These are phyloP conservation scores for Athalia circularis DNA, from an alignment of 2,888 invertebrate genomes.

Conservation along the genomic window DNA sequence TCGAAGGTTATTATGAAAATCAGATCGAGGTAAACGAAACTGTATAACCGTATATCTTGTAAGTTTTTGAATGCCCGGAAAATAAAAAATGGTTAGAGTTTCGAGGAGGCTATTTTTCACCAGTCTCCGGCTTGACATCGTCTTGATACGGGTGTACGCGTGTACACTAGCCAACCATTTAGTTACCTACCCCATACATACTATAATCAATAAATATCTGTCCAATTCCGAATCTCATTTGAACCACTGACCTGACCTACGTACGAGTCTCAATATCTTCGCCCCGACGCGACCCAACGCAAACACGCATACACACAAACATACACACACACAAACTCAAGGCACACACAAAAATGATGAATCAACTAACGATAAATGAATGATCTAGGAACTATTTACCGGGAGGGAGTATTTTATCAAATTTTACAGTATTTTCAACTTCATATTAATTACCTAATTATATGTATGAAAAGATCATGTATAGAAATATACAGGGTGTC, in stretches of 20 bases:
- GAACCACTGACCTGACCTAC: slow-evolving; percentile 19
- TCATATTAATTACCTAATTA: slow-evolving; percentile 70
- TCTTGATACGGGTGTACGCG: too few relatives aligned
- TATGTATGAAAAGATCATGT: slow-evolving; percentile 52
- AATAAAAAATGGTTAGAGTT: too few relatives aligned
- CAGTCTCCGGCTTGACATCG: too few relatives aligned
- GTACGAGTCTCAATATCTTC: slow-evolving; percentile 48
- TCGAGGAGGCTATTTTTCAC: too few relatives aligned
- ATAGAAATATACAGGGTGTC: slow-evolving; percentile 69
- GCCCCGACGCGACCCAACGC: not conserved
- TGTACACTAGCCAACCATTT: too few relatives aligned
- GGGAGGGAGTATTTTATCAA: slow-evolving; percentile 71
- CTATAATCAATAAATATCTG: not conserved
- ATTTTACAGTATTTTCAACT: slow-evolving; percentile 73
- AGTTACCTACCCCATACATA: not conserved
- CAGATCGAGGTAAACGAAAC: too few relatives aligned
- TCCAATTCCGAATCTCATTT: slow-evolving; percentile 26
- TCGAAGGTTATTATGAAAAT: too few relatives aligned
- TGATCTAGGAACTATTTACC: not conserved
- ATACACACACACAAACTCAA: slow-evolving; percentile 50
- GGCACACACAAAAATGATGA: not conserved
- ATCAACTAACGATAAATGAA: not conserved
- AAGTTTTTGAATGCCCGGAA: too few relatives aligned
- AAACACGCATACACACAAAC: slow-evolving; percentile 5
- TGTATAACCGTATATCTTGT: too few relatives aligned